Base-by-base conservation (phyloP, 1,140 invertebrate genomes). In the Drosophila pallidifrons region DNA sequence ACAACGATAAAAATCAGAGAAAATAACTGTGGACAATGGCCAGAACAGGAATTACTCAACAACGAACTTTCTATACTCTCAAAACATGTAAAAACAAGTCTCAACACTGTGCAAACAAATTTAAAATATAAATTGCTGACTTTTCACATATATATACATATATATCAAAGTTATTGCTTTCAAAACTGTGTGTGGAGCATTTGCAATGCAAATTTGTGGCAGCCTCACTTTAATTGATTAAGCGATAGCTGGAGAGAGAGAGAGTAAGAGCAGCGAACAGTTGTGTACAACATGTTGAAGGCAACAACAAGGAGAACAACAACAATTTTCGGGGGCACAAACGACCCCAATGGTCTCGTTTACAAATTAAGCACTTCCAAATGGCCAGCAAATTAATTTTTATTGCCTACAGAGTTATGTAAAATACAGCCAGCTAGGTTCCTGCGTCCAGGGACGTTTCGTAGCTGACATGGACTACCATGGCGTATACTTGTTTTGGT, bases 341-440 rank as follows among this genome's bases (percentile, higher is more conserved):
- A 63, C 81, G 81, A 83, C 67, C 85, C 85, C 77, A 85, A 79
- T 81, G 83, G 83, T 83, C 83, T 89, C 85, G 81, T 88, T 89
- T 88, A 83, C 85, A 89, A 89, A 89, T 89, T 90, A 89, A 90
- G 86, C 75, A 90, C 85, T 89, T 89, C 71, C 86, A 89, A 88
- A 88, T 83, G 85, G 83, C 78, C 86, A 75, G 86, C 78, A 89
- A 89, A 89, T 89, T 89, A 89, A 89, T 89, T 89, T 89, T 89
- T 89, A 89, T 89, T 89, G 85, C 81, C 45, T 66, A 54, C 75
- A 79, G 85, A 89, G 85, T 85, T 89, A 89, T 89, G 86, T 90
- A 89, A 89, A 89, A 81, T 90, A 85, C 68, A 75, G 43, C 60
- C 46, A 71, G 64, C 46, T 38, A 77, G 54, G 35, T 65, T 74